phyloP scores from a whole-genome alignment of 2,113 vertebrate species.

The Egretta garzetta region DNA sequence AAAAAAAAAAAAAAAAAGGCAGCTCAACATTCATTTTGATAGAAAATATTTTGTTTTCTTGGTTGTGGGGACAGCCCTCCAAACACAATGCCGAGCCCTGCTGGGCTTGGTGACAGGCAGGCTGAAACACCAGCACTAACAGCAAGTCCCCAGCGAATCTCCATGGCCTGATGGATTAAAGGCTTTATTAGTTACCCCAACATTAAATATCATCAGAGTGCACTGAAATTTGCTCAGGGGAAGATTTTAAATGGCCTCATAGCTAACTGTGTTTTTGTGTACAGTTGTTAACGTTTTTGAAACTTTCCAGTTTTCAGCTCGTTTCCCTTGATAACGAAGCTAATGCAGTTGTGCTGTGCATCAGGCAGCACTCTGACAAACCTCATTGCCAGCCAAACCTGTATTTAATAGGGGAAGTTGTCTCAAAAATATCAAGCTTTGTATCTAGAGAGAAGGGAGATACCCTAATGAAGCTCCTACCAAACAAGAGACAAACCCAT shows the following conservation, averaged over 20 bases:
- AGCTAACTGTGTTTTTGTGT: background rate
- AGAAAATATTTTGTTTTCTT: background rate
- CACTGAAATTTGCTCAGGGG: background rate
- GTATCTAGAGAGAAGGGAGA: background rate
- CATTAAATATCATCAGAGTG: background rate
- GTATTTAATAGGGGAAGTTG: background rate
- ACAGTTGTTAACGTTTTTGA: background rate
- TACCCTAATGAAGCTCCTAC: background rate
- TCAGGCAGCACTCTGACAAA: background rate
- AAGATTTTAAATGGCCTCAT: background rate
- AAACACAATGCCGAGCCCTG: accelerated
- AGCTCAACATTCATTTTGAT: background rate
- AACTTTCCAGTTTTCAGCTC: background rate
- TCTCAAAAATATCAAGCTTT: background rate
- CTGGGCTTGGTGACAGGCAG: background rate
- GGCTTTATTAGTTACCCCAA: conserved; percentile 18
- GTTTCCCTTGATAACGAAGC: background rate
- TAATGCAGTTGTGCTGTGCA: background rate
- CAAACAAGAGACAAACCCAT: background rate
- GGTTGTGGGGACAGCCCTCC: background rate
- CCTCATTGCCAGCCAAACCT: background rate
- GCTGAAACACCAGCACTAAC: background rate
- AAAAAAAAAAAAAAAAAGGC: background rate
- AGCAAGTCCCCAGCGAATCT: background rate
- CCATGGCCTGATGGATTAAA: background rate